Conservation (phyloP, 2,797 vertebrate genomes). For the Sebastes umbrosus region DNA sequence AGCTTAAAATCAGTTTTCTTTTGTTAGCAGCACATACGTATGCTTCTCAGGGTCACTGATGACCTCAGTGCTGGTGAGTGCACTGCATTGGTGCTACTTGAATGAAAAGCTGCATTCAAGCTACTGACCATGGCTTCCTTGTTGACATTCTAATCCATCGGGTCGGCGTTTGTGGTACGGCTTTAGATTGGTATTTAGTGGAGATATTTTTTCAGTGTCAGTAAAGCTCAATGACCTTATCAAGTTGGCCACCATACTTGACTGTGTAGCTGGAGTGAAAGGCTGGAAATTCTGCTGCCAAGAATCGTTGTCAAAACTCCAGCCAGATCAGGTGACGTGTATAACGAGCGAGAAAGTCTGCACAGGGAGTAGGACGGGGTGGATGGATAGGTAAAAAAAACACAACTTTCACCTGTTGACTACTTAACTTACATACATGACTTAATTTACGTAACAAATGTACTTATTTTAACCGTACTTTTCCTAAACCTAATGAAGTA, state of each 20-base stretch:
- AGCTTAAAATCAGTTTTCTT: constrained; percentile 18
- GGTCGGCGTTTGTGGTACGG: background rate
- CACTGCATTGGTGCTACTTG: constrained; percentile 23
- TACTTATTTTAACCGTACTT: background rate
- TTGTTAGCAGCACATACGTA: background rate
- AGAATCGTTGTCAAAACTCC: background rate
- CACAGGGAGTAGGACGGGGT: too few relatives aligned
- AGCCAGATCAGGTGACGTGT: background rate
- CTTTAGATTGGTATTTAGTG: constrained; percentile 3
- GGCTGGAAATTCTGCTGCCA: background rate
- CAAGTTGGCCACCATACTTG: background rate
- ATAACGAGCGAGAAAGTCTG: too few relatives aligned
- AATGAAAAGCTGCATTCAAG: constrained; percentile 29
- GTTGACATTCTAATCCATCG: constrained; percentile 18
- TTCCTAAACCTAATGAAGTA: too few relatives aligned
- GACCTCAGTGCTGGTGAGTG: constrained; percentile 15
- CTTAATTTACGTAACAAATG: background rate
- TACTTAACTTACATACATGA: background rate
- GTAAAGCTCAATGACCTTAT: background rate
- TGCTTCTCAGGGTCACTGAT: background rate
- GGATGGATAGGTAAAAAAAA: background rate
- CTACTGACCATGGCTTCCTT: constrained; percentile 18
- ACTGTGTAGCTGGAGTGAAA: background rate
- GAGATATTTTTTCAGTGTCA: background rate
- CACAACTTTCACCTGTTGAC: background rate